phyloP scores from a whole-genome alignment of 2,888 invertebrate species.

The Argynnis bischoffii region DNA sequence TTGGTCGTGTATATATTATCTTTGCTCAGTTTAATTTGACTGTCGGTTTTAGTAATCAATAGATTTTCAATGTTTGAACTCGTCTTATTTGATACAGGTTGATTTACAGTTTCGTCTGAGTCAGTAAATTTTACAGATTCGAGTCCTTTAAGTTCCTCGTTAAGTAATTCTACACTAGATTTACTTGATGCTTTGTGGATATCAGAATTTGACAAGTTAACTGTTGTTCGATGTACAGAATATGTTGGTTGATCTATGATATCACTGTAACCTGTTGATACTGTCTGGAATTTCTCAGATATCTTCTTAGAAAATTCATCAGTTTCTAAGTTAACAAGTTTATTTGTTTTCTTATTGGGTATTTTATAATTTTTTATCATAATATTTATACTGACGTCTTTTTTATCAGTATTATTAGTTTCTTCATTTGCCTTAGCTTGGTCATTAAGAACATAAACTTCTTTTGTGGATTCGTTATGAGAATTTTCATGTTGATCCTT shows the following conservation, averaged over 20 bases:
- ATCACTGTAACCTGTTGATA: slow-evolving; percentile 62
- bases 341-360: slow-evolving; percentile 32
- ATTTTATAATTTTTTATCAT: slow-evolving; percentile 50
- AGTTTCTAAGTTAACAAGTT: slow-evolving; percentile 4
- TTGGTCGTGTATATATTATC: slow-evolving; percentile 19
- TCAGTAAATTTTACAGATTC: slow-evolving; percentile 34
- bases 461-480: slow-evolving; percentile 45
- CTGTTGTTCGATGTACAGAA: slow-evolving; percentile 55
- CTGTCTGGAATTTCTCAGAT: slow-evolving; percentile 61
- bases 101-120: slow-evolving; percentile 37
- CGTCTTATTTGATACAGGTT: slow-evolving; percentile 14
- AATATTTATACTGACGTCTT: slow-evolving; percentile 64
- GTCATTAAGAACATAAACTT: slow-evolving; percentile 48
- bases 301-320: slow-evolving; percentile 56
- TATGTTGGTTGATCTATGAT: slow-evolving; percentile 45
- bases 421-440: slow-evolving; percentile 45
- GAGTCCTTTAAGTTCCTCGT: slow-evolving; percentile 32
- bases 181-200: slow-evolving; percentile 16
- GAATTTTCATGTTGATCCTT: slow-evolving; percentile 34
- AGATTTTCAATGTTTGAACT: slow-evolving; percentile 12
- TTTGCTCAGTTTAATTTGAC: slow-evolving; percentile 16
- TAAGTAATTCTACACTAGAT: slow-evolving; percentile 20
- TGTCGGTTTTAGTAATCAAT: slow-evolving; percentile 6
- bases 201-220: slow-evolving; percentile 48
- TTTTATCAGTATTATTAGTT: slow-evolving; percentile 48